Base-by-base conservation (phyloP, 1,140 invertebrate genomes). In the Oedothorax gibbosus region DNA sequence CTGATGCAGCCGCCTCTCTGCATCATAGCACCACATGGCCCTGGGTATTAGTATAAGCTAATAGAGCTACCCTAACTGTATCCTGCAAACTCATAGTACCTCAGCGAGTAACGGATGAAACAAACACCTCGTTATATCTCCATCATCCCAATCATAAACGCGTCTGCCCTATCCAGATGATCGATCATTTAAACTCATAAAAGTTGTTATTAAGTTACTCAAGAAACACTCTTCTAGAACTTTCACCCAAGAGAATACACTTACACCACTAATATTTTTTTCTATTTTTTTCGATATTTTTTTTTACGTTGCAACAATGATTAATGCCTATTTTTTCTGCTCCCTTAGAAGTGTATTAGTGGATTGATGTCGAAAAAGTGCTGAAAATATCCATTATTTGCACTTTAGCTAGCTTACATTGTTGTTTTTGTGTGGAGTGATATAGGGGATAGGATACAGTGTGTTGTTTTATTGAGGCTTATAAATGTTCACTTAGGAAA, bases 141-240 rank as follows among this genome's bases (percentile, higher is more conserved):
- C 35, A 2, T 5, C 35, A 35, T 35, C 35, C 35, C 35, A 35
- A 78, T 51, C 76, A 65, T 53, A 64, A 7, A 12, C 18, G 49
- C 14, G 14, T n/a, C 49, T 18, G 60, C 54, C 51, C n/a, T 20
- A 60, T 50, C 18, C n/a, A 11, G 51, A 18, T n/a, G 21, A 78
- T 78, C 76, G 76, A 78, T 78, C 76, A 78, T 78, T 78, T 78
- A 65, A 35, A 50, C 60, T 64, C 76, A 53, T 57, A 65, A 51
- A 78, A 78, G 62, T 65, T 65, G 76, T 78, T 78, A 78, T 78
- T 78, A 78, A 78, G 76, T 78, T 78, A 78, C 62, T 18, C 62
- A 78, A 60, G 35, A 65, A 78, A 64, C 66, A 66, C 60, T 78
- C 76, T 60, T 78, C 76, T 54, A 78, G 66, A 78, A 35, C 53